Evolutionary conservation across 1,140 invertebrate genomes (phyloP).

Genomic region (Solenopsis invicta): DNA sequence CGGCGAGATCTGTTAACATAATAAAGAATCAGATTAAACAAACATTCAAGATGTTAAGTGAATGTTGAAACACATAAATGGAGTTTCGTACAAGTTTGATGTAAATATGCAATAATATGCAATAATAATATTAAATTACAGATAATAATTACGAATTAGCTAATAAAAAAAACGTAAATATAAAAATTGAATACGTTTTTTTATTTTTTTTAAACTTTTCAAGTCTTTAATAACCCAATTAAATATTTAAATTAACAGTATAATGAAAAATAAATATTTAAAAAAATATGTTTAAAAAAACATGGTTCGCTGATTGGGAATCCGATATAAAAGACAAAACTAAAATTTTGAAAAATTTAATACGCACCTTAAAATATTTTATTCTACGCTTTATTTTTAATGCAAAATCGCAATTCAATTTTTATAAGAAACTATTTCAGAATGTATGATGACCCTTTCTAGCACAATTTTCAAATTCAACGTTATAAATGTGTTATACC

Average conservation of each 20-base stretch:
- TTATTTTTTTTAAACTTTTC: not conserved
- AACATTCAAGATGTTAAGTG: slow-evolving; percentile 28
- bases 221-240: not conserved
- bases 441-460: not conserved
- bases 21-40: slow-evolving; percentile 35
- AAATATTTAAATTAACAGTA: too few relatives aligned
- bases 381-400: not conserved
- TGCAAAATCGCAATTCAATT: not conserved
- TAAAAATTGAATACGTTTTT: not conserved
- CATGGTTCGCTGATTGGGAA: too few relatives aligned
- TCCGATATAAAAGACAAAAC: not conserved
- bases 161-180: not conserved
- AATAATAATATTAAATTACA: not conserved
- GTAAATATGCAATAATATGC: not conserved
- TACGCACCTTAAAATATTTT: not conserved
- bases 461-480: not conserved
- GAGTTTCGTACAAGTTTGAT: slow-evolving; percentile 47
- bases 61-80: slow-evolving; percentile 39
- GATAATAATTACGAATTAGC: not conserved
- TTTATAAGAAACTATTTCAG: not conserved
- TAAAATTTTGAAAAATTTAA: not conserved
- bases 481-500: not conserved
- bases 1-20: slow-evolving; percentile 10
- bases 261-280: too few relatives aligned
- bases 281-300: too few relatives aligned